Evolutionary conservation across 2,888 invertebrate genomes (phyloP).

Genomic region (Branchipolynoe longqiensis): DNA sequence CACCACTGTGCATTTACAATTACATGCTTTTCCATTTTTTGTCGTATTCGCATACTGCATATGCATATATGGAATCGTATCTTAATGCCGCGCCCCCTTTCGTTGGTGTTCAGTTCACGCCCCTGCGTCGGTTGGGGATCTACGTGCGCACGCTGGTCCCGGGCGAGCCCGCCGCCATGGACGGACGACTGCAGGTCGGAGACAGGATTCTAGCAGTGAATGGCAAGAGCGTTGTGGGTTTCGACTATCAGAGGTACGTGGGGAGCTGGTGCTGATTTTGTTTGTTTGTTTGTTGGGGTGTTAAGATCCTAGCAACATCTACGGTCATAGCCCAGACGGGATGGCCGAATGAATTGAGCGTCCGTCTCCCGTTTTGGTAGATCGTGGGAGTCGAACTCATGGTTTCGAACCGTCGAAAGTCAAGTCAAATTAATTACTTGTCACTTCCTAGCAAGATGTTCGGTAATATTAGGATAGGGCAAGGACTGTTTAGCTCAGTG

Average conservation of each 20-base stretch:
- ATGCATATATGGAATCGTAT: too few relatives aligned
- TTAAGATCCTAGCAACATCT: background rate
- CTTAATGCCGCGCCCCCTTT: background rate
- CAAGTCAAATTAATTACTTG: too few relatives aligned
- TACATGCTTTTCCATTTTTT: too few relatives aligned
- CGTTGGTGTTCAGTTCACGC: conserved; percentile 72
- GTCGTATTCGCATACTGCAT: too few relatives aligned
- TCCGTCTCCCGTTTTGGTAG: too few relatives aligned
- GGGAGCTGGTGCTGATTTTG: background rate
- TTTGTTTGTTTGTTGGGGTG: background rate
- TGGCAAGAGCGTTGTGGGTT: conserved; percentile 74
- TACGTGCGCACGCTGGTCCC: conserved; percentile 75
- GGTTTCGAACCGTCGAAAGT: too few relatives aligned
- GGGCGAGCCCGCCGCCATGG: conserved; percentile 72
- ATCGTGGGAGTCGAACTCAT: too few relatives aligned
- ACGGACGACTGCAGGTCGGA: conserved; percentile 73
- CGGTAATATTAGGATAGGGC: too few relatives aligned
- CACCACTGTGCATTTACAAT: too few relatives aligned
- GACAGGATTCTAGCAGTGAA: conserved; percentile 77
- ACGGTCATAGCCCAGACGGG: background rate
- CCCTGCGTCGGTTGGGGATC: conserved; percentile 73
- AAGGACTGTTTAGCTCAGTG: too few relatives aligned
- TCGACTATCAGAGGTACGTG: conserved; percentile 75
- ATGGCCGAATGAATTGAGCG: too few relatives aligned
- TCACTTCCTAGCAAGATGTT: too few relatives aligned